Evolutionary conservation across 2,113 vertebrate genomes (phyloP).

Genomic region (Circaetus gallicus): DNA sequence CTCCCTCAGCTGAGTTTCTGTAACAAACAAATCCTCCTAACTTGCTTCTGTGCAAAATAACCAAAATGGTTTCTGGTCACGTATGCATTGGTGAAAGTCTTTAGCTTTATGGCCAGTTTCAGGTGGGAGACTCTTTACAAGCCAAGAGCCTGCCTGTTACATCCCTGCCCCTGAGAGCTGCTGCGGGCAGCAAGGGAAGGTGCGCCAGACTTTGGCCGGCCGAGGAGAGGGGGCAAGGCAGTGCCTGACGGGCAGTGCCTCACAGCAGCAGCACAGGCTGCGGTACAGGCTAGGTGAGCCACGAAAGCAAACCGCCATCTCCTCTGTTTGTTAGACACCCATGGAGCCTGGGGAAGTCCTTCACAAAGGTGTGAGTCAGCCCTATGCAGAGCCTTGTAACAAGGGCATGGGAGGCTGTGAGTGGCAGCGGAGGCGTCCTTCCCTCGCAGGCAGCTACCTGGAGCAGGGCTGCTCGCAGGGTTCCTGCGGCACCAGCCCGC

Average conservation of each 20-base stretch:
- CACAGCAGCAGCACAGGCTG: not conserved
- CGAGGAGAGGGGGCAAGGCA: not conserved
- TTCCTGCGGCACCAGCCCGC: not conserved
- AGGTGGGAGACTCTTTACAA: not conserved
- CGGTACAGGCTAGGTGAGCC: accelerated
- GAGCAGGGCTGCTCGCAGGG: not conserved
- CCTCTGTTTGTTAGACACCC: accelerated
- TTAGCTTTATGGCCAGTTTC: not conserved
- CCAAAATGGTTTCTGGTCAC: not conserved
- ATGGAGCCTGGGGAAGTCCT: not conserved
- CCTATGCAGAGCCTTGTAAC: not conserved
- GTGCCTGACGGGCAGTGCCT: accelerated
- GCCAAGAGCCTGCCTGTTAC: accelerated
- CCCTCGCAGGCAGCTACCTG: not conserved
- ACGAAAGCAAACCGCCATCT: not conserved
- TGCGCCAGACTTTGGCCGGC: accelerated
- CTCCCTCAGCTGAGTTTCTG: not conserved
- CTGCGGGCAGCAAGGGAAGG: not conserved
- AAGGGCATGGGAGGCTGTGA: accelerated
- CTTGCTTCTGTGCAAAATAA: not conserved
- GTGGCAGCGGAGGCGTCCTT: not conserved
- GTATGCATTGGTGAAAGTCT: accelerated
- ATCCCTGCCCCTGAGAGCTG: too few species aligned
- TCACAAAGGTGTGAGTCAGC: accelerated
- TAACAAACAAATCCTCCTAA: not conserved